phyloP scores from a whole-genome alignment of 2,888 invertebrate genomes.

The Parnassius orleans region DNA sequence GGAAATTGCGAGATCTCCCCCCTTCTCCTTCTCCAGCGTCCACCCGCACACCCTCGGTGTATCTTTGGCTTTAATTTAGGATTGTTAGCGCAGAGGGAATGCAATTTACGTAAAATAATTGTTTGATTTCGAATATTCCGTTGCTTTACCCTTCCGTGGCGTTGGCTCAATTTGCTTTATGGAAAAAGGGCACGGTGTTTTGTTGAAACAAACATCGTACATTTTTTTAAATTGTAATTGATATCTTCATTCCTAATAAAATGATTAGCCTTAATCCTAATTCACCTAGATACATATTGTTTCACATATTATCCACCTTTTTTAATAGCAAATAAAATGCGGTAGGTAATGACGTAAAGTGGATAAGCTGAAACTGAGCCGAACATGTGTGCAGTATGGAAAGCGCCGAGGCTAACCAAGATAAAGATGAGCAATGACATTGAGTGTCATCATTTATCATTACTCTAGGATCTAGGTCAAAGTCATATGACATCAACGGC shows the following conservation, averaged over 20 bases:
- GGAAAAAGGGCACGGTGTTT: slow-evolving; percentile 33
- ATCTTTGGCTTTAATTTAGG: slow-evolving; percentile 78
- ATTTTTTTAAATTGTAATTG: slow-evolving; percentile 2
- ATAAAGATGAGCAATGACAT: no score
- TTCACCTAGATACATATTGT: no score
- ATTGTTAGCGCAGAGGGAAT: slow-evolving; percentile 77
- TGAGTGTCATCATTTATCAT: no score
- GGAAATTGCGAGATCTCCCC: slow-evolving; percentile 59
- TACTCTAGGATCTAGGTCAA: no score
- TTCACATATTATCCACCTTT: no score
- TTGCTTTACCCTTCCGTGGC: slow-evolving; percentile 44
- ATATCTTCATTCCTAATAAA: background rate
- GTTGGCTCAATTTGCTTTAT: slow-evolving; percentile 58
- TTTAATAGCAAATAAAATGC: no score
- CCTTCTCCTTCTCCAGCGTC: slow-evolving; percentile 8
- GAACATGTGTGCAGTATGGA: no score
- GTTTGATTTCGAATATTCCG: slow-evolving; percentile 73
- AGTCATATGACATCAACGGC: no score
- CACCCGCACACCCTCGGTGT: slow-evolving; percentile 48
- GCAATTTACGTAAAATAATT: slow-evolving; percentile 79
- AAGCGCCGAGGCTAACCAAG: no score
- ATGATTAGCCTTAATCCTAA: background rate
- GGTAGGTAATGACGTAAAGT: no score
- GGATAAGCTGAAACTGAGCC: no score
- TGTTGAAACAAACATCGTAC: slow-evolving; percentile 8